Conservation (phyloP, 1,140 invertebrate species). For the Drosophila lacteicornis region DNA sequence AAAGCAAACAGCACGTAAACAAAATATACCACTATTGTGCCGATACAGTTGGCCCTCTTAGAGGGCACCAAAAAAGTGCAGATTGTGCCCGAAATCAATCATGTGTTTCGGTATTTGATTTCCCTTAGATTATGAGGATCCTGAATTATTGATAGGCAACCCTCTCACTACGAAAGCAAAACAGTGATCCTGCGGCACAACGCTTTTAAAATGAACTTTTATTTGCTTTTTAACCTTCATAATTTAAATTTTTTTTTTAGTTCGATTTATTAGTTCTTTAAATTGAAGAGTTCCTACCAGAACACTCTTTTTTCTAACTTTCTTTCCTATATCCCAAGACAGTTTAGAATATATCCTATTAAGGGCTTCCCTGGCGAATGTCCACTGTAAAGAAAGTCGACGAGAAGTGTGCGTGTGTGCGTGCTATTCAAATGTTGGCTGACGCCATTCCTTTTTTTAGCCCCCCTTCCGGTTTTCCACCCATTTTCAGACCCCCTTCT, state of each 20-base stretch:
- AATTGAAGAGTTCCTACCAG: background rate
- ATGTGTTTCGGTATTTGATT: background rate
- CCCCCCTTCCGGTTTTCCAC: constrained; percentile 16
- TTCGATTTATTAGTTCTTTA: background rate
- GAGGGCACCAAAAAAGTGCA: no score
- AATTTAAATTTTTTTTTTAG: background rate
- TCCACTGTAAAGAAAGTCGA: constrained; percentile 33
- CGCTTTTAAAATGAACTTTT: no score
- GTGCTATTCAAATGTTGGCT: constrained; percentile 78
- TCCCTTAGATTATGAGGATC: no score
- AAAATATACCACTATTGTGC: constrained; percentile 62
- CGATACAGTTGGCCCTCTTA: constrained; percentile 12
- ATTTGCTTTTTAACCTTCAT: no score
- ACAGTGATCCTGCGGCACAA: background rate
- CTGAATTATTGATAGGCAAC: background rate
- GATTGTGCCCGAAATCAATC: background rate
- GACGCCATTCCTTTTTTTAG: constrained; percentile 71
- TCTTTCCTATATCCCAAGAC: no score
- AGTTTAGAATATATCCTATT: background rate
- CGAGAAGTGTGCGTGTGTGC: constrained; percentile 60
- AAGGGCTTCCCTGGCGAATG: background rate
- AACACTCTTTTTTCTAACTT: background rate
- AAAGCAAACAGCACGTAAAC: constrained; percentile 75
- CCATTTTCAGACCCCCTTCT: constrained; percentile 27
- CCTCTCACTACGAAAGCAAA: no score